Conservation (phyloP, 1,140 invertebrate species). For the Lordiphosa collinella region DNA sequence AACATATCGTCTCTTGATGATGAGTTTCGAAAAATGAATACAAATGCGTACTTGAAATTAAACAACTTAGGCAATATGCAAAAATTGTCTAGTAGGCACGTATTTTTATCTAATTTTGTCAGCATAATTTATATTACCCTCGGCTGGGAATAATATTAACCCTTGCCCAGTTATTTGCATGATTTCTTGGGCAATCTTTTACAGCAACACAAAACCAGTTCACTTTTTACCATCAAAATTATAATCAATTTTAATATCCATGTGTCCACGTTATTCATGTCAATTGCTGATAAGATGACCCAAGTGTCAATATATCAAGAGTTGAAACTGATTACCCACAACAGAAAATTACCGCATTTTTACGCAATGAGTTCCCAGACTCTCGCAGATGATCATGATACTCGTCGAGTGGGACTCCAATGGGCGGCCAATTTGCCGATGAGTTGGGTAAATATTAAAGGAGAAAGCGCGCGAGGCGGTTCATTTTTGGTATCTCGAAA, state of each 20-base stretch:
- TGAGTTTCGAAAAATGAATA: no score
- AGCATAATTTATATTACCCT: constrained; percentile 6
- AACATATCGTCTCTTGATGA: no score
- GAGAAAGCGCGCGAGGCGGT: constrained; percentile 33
- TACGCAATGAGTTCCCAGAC: constrained; percentile 46
- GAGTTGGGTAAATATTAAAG: constrained; percentile 58
- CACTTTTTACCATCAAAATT: not conserved
- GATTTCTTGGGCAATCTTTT: not conserved
- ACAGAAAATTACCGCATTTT: constrained; percentile 49
- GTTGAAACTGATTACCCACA: constrained; percentile 1
- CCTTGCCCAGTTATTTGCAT: not conserved
- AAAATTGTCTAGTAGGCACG: constrained; percentile 1
- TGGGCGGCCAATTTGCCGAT: constrained; percentile 40
- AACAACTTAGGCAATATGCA: not conserved
- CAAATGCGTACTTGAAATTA: not conserved
- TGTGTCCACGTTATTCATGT: no score
- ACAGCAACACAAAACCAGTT: not conserved
- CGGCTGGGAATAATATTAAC: not conserved
- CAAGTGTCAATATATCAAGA: constrained; percentile 49
- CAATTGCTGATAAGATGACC: not conserved
- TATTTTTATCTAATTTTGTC: not conserved
- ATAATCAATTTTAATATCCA: constrained; percentile 2
- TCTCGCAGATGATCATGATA: constrained; percentile 8
- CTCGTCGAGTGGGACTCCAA: constrained; percentile 18
- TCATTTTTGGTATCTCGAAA: constrained; percentile 26